Evolutionary conservation across 2,888 invertebrate genomes (phyloP).

Genomic region (Balanococcus diminutus): DNA sequence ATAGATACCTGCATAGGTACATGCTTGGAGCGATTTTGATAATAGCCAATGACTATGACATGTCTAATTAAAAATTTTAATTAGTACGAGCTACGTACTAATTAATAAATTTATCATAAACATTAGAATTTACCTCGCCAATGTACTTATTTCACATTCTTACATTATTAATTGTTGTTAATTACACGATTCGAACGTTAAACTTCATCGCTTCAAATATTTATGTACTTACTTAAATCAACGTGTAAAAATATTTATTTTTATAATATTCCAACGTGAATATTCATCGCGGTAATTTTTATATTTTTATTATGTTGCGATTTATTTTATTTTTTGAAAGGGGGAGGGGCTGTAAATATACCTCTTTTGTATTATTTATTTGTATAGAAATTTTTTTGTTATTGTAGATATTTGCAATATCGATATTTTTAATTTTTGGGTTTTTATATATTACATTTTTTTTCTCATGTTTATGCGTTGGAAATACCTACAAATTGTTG

Average conservation of each 20-base stretch:
- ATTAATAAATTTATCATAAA: conserved; percentile 47
- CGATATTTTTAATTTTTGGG: conserved; percentile 26
- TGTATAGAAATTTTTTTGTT: conserved; percentile 35
- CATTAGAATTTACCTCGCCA: conserved; percentile 53
- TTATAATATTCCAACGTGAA: conserved; percentile 28
- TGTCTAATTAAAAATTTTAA: conserved; percentile 49
- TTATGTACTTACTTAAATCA: neutral
- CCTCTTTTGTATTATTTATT: conserved; percentile 14
- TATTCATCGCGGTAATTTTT: conserved; percentile 43
- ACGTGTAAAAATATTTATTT: conserved; percentile 17
- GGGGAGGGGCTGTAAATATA: neutral
- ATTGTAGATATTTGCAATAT: conserved; percentile 34
- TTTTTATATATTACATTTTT: conserved; percentile 6
- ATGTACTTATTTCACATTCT: conserved; percentile 45
- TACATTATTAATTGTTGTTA: conserved; percentile 49
- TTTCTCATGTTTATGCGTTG: conserved; percentile 31
- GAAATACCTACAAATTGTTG: conserved; percentile 38
- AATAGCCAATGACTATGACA: conserved; percentile 18
- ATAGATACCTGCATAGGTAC: neutral
- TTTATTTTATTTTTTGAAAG: neutral
- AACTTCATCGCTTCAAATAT: conserved; percentile 29
- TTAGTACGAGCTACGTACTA: conserved; percentile 33
- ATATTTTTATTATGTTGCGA: neutral
- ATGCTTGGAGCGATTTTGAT: neutral
- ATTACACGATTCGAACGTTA: conserved; percentile 32